Conservation (phyloP, 2,888 invertebrate species). For the Rhodophaea formosa region DNA sequence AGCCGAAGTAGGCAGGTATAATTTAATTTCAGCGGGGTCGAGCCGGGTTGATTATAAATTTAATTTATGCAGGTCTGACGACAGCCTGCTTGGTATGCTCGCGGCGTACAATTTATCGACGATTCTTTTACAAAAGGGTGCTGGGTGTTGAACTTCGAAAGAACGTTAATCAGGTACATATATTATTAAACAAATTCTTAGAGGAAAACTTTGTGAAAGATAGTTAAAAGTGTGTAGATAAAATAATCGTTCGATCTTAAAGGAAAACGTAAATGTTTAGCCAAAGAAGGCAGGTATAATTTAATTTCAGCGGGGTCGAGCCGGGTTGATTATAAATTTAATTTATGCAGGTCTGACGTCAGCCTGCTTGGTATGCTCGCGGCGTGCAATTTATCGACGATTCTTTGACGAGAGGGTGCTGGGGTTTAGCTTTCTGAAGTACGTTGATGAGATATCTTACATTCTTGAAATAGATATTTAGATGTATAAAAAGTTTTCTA, state of each 20-base stretch:
- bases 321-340: slow-evolving; percentile 76
- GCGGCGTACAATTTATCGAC: slow-evolving; percentile 63
- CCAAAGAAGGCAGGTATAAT: slow-evolving; percentile 70
- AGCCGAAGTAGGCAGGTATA: slow-evolving; percentile 68
- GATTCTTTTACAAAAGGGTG: slow-evolving; percentile 56
- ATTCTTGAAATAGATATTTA: no score
- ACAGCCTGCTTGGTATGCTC: slow-evolving; percentile 66
- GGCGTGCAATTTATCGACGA: slow-evolving; percentile 64
- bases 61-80: slow-evolving; percentile 72
- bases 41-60: slow-evolving; percentile 75
- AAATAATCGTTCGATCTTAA: no score
- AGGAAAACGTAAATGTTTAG: slow-evolving; percentile 55
- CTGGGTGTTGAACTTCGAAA: slow-evolving; percentile 39
- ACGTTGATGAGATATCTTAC: background rate
- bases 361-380: slow-evolving; percentile 69
- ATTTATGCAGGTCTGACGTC: slow-evolving; percentile 72
- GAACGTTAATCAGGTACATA: background rate
- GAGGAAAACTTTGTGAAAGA: no score
- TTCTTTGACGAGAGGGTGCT: slow-evolving; percentile 57
- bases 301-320: slow-evolving; percentile 70
- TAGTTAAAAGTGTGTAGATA: no score
- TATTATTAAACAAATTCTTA: no score
- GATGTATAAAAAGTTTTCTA: no score
- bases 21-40: slow-evolving; percentile 72
- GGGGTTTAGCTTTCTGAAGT: slow-evolving; percentile 37